These are phyloP conservation scores for Gymnothorax reevesii DNA, from an alignment of 2,797 vertebrate species.

Conservation along the genomic window DNA sequence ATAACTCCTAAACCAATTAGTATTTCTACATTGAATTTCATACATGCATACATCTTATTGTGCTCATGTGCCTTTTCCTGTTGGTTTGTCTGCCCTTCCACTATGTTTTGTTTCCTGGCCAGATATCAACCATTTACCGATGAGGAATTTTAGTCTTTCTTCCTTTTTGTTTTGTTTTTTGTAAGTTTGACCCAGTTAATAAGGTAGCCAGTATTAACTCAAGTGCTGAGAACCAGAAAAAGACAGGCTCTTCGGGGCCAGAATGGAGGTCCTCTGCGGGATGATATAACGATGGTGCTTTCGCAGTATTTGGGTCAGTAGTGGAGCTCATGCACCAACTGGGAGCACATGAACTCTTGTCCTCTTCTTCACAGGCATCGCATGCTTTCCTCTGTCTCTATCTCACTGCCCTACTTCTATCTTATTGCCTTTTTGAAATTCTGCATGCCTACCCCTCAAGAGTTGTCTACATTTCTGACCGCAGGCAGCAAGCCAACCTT, in stretches of 20 bases:
- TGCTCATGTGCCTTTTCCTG: too few species aligned
- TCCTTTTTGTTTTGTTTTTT: too few species aligned
- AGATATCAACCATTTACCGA: too few species aligned
- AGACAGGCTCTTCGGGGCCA: background rate
- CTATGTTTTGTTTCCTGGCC: too few species aligned
- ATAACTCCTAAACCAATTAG: too few species aligned
- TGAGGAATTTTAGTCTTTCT: too few species aligned
- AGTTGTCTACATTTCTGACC: background rate
- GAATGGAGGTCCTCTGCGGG: background rate
- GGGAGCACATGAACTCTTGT: conserved; percentile 32
- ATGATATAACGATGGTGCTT: background rate
- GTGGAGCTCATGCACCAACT: background rate
- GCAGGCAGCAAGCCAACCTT: background rate
- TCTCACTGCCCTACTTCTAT: conserved; percentile 25
- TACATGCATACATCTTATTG: too few species aligned
- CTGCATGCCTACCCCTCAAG: background rate
- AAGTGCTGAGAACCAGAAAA: background rate
- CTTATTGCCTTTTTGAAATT: conserved; percentile 26
- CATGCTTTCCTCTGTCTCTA: conserved; percentile 8
- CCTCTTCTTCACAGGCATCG: conserved; percentile 58
- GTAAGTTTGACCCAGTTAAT: too few species aligned
- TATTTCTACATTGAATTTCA: too few species aligned
- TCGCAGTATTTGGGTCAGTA: background rate
- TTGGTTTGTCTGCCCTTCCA: too few species aligned
- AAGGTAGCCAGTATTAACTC: background rate